Conservation (phyloP, 2,113 vertebrate genomes). For the Nothobranchius furzeri region DNA sequence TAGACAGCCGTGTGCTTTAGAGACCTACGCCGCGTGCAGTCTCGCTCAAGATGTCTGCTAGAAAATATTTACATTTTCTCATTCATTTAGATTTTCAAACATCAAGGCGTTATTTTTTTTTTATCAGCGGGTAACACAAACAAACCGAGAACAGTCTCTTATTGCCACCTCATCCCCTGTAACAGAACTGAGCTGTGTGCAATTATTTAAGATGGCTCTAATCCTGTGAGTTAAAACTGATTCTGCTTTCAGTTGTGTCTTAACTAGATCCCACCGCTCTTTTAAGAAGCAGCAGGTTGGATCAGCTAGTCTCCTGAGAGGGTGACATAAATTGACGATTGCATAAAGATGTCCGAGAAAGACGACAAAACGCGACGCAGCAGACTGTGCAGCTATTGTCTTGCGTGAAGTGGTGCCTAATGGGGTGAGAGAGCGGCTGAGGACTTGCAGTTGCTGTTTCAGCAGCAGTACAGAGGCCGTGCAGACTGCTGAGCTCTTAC, state of each 20-base stretch:
- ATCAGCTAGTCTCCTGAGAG: conserved; percentile 29
- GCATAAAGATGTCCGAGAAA: conserved; percentile 16
- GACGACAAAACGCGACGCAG: conserved; percentile 41
- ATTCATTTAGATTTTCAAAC: conserved; percentile 69
- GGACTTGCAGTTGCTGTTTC: conserved; percentile 55
- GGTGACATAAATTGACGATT: conserved; percentile 17
- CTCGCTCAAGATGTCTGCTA: conserved; percentile 72
- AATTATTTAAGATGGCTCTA: conserved; percentile 41
- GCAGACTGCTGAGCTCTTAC: conserved; percentile 38
- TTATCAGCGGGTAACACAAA: conserved; percentile 61
- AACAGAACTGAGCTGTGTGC: conserved; percentile 54
- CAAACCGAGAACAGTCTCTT: conserved; percentile 59
- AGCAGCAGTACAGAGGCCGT: conserved; percentile 34
- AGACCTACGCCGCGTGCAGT: conserved; percentile 70
- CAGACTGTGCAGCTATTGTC: conserved; percentile 34
- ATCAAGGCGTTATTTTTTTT: conserved; percentile 51
- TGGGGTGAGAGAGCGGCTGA: conserved; percentile 32
- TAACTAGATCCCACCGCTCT: conserved; percentile 34
- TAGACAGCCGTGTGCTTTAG: conserved; percentile 78
- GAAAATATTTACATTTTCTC: conserved; percentile 77
- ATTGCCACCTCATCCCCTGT: conserved; percentile 62
- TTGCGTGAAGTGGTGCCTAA: conserved; percentile 43
- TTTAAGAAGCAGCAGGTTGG: conserved; percentile 32
- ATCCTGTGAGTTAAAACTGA: conserved; percentile 48
- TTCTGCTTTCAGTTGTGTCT: conserved; percentile 21